Base-by-base conservation (phyloP, 2,797 vertebrate genomes). In the Sebastes vulpes region DNA sequence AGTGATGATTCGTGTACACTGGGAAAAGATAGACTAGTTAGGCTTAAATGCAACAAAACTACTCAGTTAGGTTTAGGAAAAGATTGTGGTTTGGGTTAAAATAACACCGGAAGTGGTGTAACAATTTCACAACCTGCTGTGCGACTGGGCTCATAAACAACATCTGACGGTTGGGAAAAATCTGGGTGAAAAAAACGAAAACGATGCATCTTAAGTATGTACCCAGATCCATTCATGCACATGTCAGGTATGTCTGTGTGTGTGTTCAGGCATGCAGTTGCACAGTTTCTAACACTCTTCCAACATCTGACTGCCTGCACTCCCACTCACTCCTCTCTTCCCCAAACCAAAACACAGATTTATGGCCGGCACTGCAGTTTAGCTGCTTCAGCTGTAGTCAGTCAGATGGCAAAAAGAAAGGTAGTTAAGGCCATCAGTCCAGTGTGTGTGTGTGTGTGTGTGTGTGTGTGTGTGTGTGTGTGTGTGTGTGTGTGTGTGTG, bases 391-490 rank as follows among this genome's bases (percentile, higher is more conserved):
- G 80, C 75, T 79, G 26, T 3, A 53, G 72, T 77, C 79, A 75
- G 60, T 83, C 57, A 75, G 64, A 64, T 60, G 75, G 75, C 64
- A 82, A 81, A 80, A 85, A 81, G 65, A 71, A 38, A 70, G 65
- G 23, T 56, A 6, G 77, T 65, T 76, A 72, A 71, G 60, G 77
- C 63, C 46, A 56, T 79, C 80, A 20, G 23, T 68, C 10, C 38
- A 50, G 50, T 48, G 38, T 87, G 9, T 77, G 65, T 72, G 29
- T 48, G 38, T 86, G 9, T 77, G 64, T 78, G 42, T 73, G 38
- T 53, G 68, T 68, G 52, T 63, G 32, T 60, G 56, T 46, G 53
- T 63, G 72, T 48, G 6, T 3, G 29, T 8, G 42, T 65, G 29
- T 52, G 29, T 77, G 64, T 68, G 46, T 73, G 42, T 29, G 68